These are phyloP conservation scores for Lagopus muta DNA, from an alignment of 2,113 vertebrate genomes.

Conservation along the genomic window DNA sequence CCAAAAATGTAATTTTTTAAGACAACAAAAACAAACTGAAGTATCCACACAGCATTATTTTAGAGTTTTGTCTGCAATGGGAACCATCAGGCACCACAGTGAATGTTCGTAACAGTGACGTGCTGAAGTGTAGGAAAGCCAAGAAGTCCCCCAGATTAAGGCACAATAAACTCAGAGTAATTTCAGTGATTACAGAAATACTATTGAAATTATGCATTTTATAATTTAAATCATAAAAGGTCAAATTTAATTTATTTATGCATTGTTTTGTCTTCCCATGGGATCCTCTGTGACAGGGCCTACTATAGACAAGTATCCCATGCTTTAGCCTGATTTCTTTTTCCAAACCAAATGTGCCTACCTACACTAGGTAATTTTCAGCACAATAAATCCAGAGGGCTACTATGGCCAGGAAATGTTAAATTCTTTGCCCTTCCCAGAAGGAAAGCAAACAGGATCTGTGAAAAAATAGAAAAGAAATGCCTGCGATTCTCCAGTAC, in stretches of 20 bases:
- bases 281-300: background rate
- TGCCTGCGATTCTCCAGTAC: background rate
- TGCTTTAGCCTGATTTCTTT: background rate
- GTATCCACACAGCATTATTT: background rate
- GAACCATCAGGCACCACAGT: background rate
- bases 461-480: background rate
- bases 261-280: background rate
- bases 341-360: slow-evolving; percentile 9
- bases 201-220: background rate
- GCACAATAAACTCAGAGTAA: background rate
- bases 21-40: background rate
- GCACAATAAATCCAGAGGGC: background rate
- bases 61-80: background rate
- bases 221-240: background rate
- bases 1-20: accelerated
- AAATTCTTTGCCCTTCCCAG: background rate
- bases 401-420: background rate
- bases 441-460: background rate
- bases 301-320: background rate
- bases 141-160: background rate
- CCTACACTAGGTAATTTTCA: background rate
- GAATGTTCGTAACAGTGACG: background rate
- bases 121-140: background rate
- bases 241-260: background rate
- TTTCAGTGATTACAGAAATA: background rate